Evolutionary conservation across 2,113 vertebrate species (phyloP).

Genomic region (Saimiri boliviensis): DNA sequence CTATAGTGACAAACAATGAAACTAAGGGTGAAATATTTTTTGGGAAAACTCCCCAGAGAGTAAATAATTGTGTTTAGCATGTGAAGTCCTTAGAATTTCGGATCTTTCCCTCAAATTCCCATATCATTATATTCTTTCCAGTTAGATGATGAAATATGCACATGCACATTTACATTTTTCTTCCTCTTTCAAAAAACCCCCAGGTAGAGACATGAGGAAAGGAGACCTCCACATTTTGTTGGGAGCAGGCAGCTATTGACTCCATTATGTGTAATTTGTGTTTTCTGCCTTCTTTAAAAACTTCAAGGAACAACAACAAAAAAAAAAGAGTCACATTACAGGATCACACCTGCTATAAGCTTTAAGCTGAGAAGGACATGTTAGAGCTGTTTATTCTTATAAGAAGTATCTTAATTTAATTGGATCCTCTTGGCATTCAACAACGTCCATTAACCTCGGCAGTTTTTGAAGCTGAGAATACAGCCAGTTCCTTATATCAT

Average conservation of each 20-base stretch:
- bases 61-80: not conserved
- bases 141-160: not conserved
- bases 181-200: not conserved
- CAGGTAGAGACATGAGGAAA: not conserved
- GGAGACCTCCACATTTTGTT: not conserved
- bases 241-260: not conserved
- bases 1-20: not conserved
- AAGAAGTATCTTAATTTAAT: slow-evolving; percentile 5
- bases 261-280: not conserved
- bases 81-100: not conserved
- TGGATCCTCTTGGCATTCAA: not conserved
- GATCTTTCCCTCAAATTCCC: not conserved
- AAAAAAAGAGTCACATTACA: not conserved
- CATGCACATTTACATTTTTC: not conserved
- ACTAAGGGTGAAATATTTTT: not conserved
- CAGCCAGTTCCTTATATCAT: not conserved
- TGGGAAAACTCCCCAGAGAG: not conserved
- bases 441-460: not conserved
- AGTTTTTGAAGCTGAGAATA: slow-evolving; percentile 15
- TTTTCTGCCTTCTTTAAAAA: not conserved
- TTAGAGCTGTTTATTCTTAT: not conserved
- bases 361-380: not conserved
- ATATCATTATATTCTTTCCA: not conserved
- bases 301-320: not conserved
- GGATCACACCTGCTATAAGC: not conserved